A percentile compares a stretch with the other conserved stretches of the same genome.
Conservation (phyloP, 2,888 invertebrate genomes). For the Hydroisotoma schaefferi region DNA sequence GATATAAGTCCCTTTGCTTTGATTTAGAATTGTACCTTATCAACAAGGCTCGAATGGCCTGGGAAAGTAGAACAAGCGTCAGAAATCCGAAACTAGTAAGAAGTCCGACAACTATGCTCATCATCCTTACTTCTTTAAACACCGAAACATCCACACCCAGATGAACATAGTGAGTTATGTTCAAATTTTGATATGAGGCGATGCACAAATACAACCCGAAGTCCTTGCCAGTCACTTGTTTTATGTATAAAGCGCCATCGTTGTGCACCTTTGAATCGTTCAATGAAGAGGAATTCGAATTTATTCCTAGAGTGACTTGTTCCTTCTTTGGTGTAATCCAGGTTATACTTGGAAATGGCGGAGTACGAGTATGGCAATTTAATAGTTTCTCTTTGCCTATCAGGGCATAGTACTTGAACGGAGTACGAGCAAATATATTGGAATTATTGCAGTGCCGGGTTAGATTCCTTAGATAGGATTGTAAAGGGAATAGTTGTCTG, state of each 20-base stretch:
- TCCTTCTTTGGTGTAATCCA: slow-evolving; percentile 66
- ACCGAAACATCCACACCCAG: slow-evolving; percentile 81
- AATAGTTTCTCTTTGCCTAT: slow-evolving; percentile 60
- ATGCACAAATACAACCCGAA: slow-evolving; percentile 81
- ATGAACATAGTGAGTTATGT: slow-evolving; percentile 69
- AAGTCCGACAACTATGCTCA: slow-evolving; percentile 77
- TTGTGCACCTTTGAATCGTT: slow-evolving; percentile 67
- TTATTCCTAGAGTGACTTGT: background rate
- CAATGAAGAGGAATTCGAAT: slow-evolving; percentile 39
- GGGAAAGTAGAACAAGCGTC: slow-evolving; percentile 71
- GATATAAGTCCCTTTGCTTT: background rate
- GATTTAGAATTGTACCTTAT: slow-evolving; percentile 59
- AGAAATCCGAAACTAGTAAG: slow-evolving; percentile 76
- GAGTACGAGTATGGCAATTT: slow-evolving; percentile 72
- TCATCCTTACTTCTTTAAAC: slow-evolving; percentile 76
- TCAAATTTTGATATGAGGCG: slow-evolving; percentile 73
- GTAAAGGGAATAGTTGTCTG: slow-evolving; percentile 17
- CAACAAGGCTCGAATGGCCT: slow-evolving; percentile 68
- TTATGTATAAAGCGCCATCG: slow-evolving; percentile 75
- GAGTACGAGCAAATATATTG: slow-evolving; percentile 60
- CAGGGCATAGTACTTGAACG: slow-evolving; percentile 62
- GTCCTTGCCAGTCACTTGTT: slow-evolving; percentile 62
- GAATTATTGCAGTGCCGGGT: slow-evolving; percentile 64
- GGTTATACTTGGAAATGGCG: slow-evolving; percentile 73
- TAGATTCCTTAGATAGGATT: slow-evolving; percentile 60